Evolutionary conservation across 2,113 vertebrate species (phyloP).

Genomic region (Pluvialis apricaria): DNA sequence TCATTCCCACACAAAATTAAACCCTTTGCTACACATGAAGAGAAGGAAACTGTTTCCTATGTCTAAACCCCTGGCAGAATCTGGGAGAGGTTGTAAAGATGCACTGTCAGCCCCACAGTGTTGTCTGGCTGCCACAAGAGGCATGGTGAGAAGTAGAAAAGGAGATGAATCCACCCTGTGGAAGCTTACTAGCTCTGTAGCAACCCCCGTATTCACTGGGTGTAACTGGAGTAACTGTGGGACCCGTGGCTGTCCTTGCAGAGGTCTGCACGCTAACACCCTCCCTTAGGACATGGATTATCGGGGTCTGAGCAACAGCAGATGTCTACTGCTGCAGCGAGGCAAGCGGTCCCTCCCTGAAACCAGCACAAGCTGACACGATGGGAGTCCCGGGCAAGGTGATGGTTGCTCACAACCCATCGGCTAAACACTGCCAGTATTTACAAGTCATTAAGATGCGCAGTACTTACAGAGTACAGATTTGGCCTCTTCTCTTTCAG

Average conservation of each 20-base stretch:
- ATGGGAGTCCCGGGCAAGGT: rapidly evolving
- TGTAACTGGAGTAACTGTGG: not conserved
- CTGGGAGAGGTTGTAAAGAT: not conserved
- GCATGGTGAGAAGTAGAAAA: not conserved
- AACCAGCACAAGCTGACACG: rapidly evolving
- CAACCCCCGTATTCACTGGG: not conserved
- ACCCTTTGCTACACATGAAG: not conserved
- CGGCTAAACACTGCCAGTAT: not conserved
- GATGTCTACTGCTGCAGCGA: not conserved
- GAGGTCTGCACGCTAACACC: not conserved
- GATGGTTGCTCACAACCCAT: not conserved
- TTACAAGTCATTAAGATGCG: rapidly evolving
- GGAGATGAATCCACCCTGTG: not conserved
- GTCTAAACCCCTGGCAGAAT: not conserved
- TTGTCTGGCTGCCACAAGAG: not conserved
- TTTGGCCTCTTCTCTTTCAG: slow-evolving; percentile 79
- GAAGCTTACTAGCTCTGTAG: not conserved
- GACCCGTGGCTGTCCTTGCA: not conserved
- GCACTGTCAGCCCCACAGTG: not conserved
- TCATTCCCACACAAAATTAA: not conserved
- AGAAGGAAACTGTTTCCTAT: not conserved
- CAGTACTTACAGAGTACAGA: slow-evolving; percentile 82
- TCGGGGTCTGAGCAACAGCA: not conserved
- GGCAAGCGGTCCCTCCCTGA: not conserved
- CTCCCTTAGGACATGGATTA: not conserved